A percentile compares a stretch with the other conserved stretches of the same genome.
phyloP scores from a whole-genome alignment of 1,140 invertebrate species.

The Heliothis subflexa region DNA sequence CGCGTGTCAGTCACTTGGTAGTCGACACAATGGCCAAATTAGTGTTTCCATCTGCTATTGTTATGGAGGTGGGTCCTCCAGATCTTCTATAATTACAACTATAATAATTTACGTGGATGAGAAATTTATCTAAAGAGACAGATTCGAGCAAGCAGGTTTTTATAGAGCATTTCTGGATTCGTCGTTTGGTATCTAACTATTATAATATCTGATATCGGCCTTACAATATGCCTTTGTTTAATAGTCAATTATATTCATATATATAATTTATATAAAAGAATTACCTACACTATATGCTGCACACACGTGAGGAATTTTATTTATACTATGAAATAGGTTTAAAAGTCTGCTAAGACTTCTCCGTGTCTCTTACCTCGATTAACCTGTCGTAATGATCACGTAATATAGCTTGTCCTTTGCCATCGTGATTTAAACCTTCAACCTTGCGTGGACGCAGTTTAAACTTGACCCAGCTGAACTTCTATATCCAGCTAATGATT shows the following conservation, averaged over 20 bases:
- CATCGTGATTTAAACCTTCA: not conserved
- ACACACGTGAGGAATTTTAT: too few species aligned
- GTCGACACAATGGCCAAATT: constrained; percentile 66
- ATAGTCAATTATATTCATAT: too few species aligned
- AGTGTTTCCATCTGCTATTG: constrained; percentile 61
- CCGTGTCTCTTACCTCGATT: not conserved
- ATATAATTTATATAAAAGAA: too few species aligned
- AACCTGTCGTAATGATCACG: not conserved
- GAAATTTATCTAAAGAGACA: not conserved
- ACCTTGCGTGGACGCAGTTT: constrained; percentile 33
- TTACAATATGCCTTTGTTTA: too few species aligned
- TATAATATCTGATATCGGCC: too few species aligned
- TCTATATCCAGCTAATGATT: constrained; percentile 30
- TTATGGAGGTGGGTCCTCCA: too few species aligned
- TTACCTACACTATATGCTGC: too few species aligned
- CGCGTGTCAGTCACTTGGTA: constrained; percentile 54
- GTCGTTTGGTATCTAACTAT: too few species aligned
- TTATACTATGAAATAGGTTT: too few species aligned
- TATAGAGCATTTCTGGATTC: not conserved
- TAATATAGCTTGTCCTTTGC: constrained; percentile 24
- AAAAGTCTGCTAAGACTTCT: too few species aligned
- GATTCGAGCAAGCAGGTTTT: not conserved
- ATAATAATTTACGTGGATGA: not conserved
- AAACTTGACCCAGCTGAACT: constrained; percentile 43
- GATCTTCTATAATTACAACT: constrained; percentile 32